phyloP scores from a whole-genome alignment of 2,797 vertebrate species.

The Eulemur mongoz region DNA sequence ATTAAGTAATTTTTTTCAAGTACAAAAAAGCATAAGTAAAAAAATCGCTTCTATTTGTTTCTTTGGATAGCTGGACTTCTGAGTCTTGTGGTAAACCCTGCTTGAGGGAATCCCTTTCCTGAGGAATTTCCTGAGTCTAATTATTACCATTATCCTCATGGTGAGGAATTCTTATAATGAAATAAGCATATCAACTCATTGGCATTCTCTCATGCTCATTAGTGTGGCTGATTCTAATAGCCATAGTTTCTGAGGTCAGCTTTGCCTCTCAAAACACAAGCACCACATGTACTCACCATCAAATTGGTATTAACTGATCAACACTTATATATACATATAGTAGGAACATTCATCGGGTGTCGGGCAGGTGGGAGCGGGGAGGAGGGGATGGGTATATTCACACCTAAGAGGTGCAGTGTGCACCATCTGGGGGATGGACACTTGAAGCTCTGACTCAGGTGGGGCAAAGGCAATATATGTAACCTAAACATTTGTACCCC shows the following conservation, averaged over 20 bases:
- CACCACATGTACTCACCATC: too few species aligned
- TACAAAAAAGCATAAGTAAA: background rate
- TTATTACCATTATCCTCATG: background rate
- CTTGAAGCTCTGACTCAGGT: too few species aligned
- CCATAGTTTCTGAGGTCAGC: background rate
- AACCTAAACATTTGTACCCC: too few species aligned
- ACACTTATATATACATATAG: too few species aligned
- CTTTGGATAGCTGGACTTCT: background rate
- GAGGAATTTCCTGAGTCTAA: constrained; percentile 19
- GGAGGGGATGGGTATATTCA: too few species aligned
- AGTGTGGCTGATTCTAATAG: background rate
- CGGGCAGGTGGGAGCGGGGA: too few species aligned
- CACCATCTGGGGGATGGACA: too few species aligned
- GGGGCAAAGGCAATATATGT: too few species aligned
- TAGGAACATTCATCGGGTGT: too few species aligned
- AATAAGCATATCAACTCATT: background rate
- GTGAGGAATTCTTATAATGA: background rate
- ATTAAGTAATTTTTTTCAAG: background rate
- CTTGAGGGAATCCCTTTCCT: background rate
- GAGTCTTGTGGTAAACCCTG: background rate
- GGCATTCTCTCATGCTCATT: background rate
- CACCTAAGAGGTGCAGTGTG: too few species aligned
- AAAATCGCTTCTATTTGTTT: background rate
- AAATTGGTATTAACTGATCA: too few species aligned
- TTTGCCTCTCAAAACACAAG: background rate